Conservation (phyloP, 53 echinoderm and acorn worm genomes). For the Echinometra lucunter region DNA sequence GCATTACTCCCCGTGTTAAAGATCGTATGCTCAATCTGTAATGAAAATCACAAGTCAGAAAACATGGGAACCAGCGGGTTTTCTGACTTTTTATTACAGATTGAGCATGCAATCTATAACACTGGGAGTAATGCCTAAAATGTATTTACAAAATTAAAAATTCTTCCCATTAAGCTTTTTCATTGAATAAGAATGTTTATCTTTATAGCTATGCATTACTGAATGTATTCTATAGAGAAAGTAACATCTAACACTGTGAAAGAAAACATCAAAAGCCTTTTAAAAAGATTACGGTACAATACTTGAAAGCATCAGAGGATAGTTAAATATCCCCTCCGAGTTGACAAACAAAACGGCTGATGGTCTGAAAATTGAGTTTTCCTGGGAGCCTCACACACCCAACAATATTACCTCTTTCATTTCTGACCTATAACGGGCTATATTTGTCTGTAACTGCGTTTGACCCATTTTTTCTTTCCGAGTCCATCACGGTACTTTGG, state of each 20-base stretch:
- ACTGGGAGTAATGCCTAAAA: too few species aligned
- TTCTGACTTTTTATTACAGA: too few species aligned
- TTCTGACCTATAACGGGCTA: neutral
- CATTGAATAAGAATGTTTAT: too few species aligned
- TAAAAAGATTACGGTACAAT: neutral
- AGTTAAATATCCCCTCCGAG: neutral
- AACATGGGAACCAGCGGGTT: too few species aligned
- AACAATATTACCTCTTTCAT: neutral
- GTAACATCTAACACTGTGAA: neutral
- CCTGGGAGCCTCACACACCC: neutral
- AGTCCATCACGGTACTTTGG: neutral
- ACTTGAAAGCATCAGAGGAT: neutral
- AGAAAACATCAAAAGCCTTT: too few species aligned
- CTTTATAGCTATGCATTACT: too few species aligned
- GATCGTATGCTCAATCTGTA: too few species aligned
- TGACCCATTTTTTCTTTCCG: neutral
- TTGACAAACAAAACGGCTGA: conserved; percentile 21
- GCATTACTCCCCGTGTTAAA: too few species aligned
- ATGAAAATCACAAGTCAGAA: too few species aligned
- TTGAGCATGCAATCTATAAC: too few species aligned
- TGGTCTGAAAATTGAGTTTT: conserved; percentile 52
- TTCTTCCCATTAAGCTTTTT: too few species aligned
- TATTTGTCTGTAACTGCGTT: neutral
- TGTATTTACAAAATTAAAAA: too few species aligned
- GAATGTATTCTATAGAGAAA: neutral